Conservation (phyloP, 1,140 invertebrate species). For the Bombus terrestris region DNA sequence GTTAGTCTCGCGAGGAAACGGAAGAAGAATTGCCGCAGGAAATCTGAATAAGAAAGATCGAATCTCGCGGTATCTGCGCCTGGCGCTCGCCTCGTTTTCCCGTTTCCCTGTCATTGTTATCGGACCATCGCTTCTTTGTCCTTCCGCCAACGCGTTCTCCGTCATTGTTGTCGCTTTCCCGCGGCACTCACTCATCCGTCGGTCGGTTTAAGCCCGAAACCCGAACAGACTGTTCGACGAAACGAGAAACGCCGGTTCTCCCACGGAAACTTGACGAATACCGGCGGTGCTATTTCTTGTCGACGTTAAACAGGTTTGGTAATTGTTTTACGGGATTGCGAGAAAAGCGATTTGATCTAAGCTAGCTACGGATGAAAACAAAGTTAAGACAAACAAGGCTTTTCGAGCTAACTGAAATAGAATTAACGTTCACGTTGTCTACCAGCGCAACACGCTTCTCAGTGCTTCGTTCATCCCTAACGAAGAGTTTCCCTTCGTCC, state of each 20-base stretch:
- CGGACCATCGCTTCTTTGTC: constrained; percentile 45
- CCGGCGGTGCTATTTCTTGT: background rate
- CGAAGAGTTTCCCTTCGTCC: background rate
- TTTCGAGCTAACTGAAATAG: background rate
- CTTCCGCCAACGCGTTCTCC: constrained; percentile 15
- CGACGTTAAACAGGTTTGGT: constrained; percentile 7
- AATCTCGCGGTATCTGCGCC: constrained; percentile 41
- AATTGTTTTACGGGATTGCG: constrained; percentile 7
- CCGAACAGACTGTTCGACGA: background rate
- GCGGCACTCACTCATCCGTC: background rate
- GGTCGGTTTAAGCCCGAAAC: constrained; percentile 18
- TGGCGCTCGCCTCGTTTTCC: constrained; percentile 28
- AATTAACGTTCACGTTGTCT: background rate
- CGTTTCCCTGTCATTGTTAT: constrained; percentile 47
- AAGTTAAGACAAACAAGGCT: background rate
- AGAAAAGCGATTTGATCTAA: background rate
- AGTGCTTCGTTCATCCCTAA: background rate
- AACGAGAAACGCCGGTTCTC: background rate
- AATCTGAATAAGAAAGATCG: constrained; percentile 44
- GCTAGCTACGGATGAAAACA: background rate
- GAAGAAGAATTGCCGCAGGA: constrained; percentile 15
- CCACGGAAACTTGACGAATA: background rate
- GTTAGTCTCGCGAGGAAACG: background rate
- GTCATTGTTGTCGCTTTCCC: constrained; percentile 48
- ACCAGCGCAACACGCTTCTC: background rate